A percentile compares a stretch with the other conserved stretches of the same genome.
These are phyloP conservation scores for Oscheius myriophilus DNA, from an alignment of 2,888 invertebrate species.

Conservation along the genomic window DNA sequence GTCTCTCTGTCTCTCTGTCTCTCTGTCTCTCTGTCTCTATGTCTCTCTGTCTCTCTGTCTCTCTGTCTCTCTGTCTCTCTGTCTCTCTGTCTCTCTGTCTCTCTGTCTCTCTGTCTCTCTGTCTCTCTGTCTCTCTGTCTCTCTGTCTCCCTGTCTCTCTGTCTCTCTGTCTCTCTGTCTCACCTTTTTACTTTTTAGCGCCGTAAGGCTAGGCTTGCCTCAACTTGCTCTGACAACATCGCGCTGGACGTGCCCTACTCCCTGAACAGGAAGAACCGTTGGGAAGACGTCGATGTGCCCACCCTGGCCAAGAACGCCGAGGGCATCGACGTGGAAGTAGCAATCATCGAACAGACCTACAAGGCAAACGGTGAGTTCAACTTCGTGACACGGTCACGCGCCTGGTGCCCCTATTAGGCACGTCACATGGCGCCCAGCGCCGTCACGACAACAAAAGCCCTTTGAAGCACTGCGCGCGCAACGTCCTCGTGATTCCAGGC, in stretches of 20 bases:
- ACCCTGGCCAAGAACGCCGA: constrained; percentile 22
- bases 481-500: background rate
- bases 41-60: too few species aligned
- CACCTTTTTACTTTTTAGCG: constrained; percentile 36
- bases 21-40: background rate
- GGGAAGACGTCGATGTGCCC: constrained; percentile 49
- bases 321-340: constrained; percentile 15
- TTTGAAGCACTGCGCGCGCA: too few species aligned
- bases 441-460: constrained; percentile 13
- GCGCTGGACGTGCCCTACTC: constrained; percentile 61
- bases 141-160: too few species aligned
- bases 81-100: background rate
- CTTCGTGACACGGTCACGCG: constrained; percentile 11
- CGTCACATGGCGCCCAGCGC: constrained; percentile 9
- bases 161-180: too few species aligned
- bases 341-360: constrained; percentile 25
- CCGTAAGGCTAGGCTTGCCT: constrained; percentile 60
- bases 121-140: too few species aligned
- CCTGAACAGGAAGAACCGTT: constrained; percentile 64
- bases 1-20: constrained; percentile 3
- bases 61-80: constrained; percentile 6
- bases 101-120: constrained; percentile 1
- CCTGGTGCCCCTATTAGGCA: background rate
- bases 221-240: constrained; percentile 59
- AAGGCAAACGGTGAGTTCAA: constrained; percentile 21